Evolutionary conservation across 2,797 vertebrate genomes (phyloP), one percentile per base, ranked within the genome.

Genomic region (Oreortyx pictus): DNA sequence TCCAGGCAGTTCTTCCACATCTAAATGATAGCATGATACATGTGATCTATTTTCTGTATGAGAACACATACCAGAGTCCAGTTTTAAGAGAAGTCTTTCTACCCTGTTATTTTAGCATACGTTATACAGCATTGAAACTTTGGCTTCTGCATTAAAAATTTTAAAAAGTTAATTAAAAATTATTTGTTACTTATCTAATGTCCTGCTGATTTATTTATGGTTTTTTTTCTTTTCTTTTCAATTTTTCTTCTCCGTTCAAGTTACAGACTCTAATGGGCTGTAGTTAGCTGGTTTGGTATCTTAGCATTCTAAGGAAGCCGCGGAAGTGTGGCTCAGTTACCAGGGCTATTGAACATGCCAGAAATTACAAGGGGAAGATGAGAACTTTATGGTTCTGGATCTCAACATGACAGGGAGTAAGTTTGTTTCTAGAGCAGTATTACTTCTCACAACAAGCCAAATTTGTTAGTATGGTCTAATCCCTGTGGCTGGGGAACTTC

Each of bases 181-280:
- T 96, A 86, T 95, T 75, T 96, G 72, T 81, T 89, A 93, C 80
- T 96, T 95, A 86, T 81, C 85, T 96, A 95, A 96, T 95, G 87
- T 83, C 62, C 61, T 95, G 17, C 16, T 84, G 94, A 97, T 96
- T 95, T 96, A 96, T 96, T 96, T 18, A 82, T 94, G 84, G 84
- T 76, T 94, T 96, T 96, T 96, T 96, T 84, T 83, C 14, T 41
- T 41, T 13, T 41, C 14, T 41, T 13, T 41, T 41, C 5, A 14
- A 14, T 41, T 41, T 39, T 39, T 39, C 12, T 39, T 13, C 13
- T 41, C 39, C 13, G 14, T 91, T 96, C 80, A 92, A 37, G 49
- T 96, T 95, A 82, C 76, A 94, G 83, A 93, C 95, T 97, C 96
- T 95, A 97, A 97, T 96, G 97, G 95, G 86, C 82, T 92, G 88